These are phyloP conservation scores for Tauraco erythrolophus DNA, from an alignment of 2,113 vertebrate genomes.

Conservation along the genomic window DNA sequence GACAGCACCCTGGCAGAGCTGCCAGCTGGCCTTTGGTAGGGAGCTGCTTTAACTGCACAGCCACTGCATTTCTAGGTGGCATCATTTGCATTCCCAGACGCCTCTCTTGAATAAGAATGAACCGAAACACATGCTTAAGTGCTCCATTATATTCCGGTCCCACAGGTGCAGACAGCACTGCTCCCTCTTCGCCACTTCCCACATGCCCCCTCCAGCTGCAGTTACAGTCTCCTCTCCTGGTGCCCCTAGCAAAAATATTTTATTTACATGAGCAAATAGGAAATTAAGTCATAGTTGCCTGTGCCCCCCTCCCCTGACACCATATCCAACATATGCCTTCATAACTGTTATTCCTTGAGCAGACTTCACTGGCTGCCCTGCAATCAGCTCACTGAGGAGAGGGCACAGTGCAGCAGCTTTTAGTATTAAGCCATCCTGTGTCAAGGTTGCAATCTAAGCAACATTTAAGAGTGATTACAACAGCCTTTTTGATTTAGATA, in stretches of 20 bases:
- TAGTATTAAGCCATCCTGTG: not conserved
- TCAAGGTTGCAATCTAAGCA: not conserved
- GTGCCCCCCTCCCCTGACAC: not conserved
- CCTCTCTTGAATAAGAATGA: not conserved
- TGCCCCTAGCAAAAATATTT: not conserved
- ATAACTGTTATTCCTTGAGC: rapidly evolving
- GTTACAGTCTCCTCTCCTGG: no score
- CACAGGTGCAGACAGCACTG: not conserved
- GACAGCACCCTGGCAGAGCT: rapidly evolving
- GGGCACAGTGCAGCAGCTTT: not conserved
- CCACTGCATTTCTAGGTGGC: not conserved
- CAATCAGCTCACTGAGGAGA: rapidly evolving
- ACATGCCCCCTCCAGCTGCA: not conserved
- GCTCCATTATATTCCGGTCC: not conserved
- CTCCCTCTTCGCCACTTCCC: not conserved
- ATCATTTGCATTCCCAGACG: not conserved
- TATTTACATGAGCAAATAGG: not conserved
- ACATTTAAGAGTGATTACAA: not conserved
- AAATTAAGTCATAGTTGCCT: not conserved
- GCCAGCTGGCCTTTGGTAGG: not conserved
- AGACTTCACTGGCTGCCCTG: not conserved
- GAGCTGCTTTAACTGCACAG: not conserved
- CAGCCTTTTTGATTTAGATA: not conserved
- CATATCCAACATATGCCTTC: rapidly evolving
- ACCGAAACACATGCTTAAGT: not conserved